Conservation (phyloP, 2,797 vertebrate species). For the Eutrigla gurnardus region DNA sequence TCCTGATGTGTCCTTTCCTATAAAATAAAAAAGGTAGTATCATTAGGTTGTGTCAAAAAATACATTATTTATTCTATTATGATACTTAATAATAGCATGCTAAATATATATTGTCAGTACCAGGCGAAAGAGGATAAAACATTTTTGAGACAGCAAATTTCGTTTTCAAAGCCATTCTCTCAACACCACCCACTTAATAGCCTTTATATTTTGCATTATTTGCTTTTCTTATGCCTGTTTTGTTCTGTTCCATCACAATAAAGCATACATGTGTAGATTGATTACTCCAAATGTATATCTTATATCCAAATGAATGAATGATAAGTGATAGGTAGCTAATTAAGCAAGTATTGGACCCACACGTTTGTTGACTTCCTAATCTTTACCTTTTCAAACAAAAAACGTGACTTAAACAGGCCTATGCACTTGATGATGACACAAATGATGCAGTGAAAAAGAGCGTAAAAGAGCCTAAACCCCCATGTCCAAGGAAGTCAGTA, state of each 20-base stretch:
- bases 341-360: background rate
- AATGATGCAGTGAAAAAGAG: background rate
- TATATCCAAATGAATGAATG: too few relatives aligned
- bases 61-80: background rate
- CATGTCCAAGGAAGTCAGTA: too few relatives aligned
- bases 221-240: background rate
- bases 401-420: background rate
- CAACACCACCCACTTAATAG: background rate
- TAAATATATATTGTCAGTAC: slow-evolving; percentile 10
- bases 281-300: background rate
- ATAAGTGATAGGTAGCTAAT: background rate
- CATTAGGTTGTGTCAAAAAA: background rate
- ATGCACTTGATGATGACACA: background rate
- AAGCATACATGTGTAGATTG: background rate
- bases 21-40: background rate
- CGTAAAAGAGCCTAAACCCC: too few relatives aligned
- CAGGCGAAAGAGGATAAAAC: background rate
- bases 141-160: background rate
- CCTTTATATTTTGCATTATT: background rate
- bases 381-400: background rate
- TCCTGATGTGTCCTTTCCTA: background rate
- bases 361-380: background rate
- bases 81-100: slow-evolving; percentile 12
- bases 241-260: background rate
- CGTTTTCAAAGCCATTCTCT: slow-evolving; percentile 17